Conservation (phyloP, 2,113 vertebrate genomes). For the Accipiter cooperii region DNA sequence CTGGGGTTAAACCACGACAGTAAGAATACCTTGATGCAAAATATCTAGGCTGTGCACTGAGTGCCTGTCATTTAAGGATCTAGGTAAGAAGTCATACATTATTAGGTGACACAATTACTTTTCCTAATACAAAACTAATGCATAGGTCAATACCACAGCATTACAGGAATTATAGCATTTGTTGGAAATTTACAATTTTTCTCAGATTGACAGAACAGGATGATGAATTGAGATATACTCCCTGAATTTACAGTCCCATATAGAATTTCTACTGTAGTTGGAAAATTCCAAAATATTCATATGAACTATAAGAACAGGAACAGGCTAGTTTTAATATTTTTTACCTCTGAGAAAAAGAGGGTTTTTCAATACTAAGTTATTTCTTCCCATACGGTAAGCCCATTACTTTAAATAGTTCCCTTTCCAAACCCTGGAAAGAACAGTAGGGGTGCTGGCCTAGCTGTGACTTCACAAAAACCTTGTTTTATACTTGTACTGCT, state of each 20-base stretch:
- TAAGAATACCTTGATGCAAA: neutral
- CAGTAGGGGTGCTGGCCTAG: neutral
- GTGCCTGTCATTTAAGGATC: neutral
- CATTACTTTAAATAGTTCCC: neutral
- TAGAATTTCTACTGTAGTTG: neutral
- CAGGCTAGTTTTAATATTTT: neutral
- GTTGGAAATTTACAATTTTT: neutral
- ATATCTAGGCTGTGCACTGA: neutral
- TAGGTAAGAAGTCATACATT: neutral
- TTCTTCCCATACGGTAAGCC: neutral
- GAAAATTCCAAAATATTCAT: neutral
- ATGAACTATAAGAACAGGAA: neutral
- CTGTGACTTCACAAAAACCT: neutral
- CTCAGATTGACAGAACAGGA: neutral
- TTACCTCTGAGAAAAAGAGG: neutral
- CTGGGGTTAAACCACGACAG: too few species aligned
- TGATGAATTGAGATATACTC: neutral
- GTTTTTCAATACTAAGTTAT: neutral
- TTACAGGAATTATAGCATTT: neutral
- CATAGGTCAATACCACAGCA: neutral
- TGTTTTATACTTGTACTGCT: neutral
- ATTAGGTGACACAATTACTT: neutral
- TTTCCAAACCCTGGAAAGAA: neutral
- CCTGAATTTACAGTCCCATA: neutral
- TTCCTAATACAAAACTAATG: neutral